Base-by-base conservation (phyloP, 2,113 vertebrate genomes). In the Tympanuchus pallidicinctus region DNA sequence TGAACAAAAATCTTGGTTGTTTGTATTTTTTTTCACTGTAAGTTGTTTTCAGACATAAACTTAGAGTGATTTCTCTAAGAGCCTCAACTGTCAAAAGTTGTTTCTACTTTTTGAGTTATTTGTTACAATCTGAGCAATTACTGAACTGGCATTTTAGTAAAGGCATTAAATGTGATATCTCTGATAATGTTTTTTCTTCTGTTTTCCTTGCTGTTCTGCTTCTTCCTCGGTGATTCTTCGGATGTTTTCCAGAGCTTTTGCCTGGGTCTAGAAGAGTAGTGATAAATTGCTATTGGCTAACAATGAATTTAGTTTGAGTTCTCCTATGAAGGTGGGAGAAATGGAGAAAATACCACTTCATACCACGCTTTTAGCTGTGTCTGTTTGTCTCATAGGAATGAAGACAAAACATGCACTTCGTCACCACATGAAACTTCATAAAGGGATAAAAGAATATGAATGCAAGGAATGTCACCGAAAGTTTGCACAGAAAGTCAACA, bases 401-500 rank as follows among this genome's bases (percentile, higher is more conserved):
- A 99, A 99, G 97, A 99, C 99, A n/a, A 99, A 99, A 82, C 99
- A 99, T 5, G 99, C 99, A 1, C 98, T 99, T 84, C 97, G 99
- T 75, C 99, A 99, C 97, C 99, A 99, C 97, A 99, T 99, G 99
- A 99, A 99, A 96, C 98, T 99, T 27, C 99, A 99, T 96, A 99
- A 99, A 91, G 99, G 99, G 73, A 99, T 99, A 95, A 99, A 99
- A 88, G 99, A 99, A 86, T 99, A 99, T 2, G 99, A 99, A 95
- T 99, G 99, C 86, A 98, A 98, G 74, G 98, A 99, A 82, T 99
- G 99, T 30, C 99, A 99, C 97, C 98, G 99, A 92, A 99, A 99
- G 95, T 99, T 99, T 66, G 99, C 99, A 12, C 99, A 99, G 96
- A 99, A 99, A 92, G 99, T 99, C 97, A 99, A 99, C 97, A 99